Evolutionary conservation across 2,797 vertebrate genomes (phyloP), one percentile per base, ranked within the genome.

Genomic region (Macroramphosus scolopax): DNA sequence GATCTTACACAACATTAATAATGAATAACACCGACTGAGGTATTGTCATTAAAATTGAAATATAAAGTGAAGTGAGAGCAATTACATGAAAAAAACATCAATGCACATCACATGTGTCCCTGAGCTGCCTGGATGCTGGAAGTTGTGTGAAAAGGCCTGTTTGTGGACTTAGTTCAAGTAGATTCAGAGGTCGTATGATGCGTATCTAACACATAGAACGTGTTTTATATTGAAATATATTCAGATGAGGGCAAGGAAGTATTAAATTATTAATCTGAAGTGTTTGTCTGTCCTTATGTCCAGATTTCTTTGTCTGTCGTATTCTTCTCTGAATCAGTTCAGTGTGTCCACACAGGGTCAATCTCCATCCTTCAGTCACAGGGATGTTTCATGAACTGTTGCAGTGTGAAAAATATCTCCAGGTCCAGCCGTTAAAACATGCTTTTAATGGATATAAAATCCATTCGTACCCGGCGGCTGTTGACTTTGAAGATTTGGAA

Each of bases 41-140:
- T 29, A 62, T 55, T 30, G 51, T 68, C 57, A 70, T 64, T 64
- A 64, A 60, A 68, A 56, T 35, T 40, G 28, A 39, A 71, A 60
- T 66, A 66, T 66, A 17, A 51, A 52, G 16, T 25, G 44, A 8
- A 25, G 1, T 32, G 12, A 14, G 15, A 42, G 34, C 31, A 52
- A 31, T 5, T 2, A 8, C 8, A 30, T 36, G 14, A 28, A 46
- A 50, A 49, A 55, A 56, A 15, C 22, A 53, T 62, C 15, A 53
- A 39, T 29, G 18, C 29, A 16, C 2, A 34, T 12, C 3, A 47
- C 52, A 31, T 33, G 13, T 35, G 38, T 62, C 50, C 17, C 22
- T 18, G 26, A 12, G 25, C 17, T 22, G 16, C 22, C 33, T 31
- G 13, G 45, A 5, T 51, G 28, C 55, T 69, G 13, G 24, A 11